These are phyloP conservation scores for Equus quagga DNA, from an alignment of 2,113 vertebrate genomes.

Conservation along the genomic window DNA sequence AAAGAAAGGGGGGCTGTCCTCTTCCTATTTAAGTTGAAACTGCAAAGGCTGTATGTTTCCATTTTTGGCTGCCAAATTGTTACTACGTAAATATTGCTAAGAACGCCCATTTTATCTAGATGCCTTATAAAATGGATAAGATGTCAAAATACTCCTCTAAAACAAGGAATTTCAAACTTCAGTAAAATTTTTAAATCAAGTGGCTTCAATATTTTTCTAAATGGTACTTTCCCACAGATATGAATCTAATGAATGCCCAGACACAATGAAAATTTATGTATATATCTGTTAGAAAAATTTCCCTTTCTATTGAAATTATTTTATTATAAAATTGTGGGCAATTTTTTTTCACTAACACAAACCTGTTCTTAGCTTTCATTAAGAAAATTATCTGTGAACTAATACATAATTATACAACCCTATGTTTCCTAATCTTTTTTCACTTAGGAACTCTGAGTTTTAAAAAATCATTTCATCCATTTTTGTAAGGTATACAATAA, in stretches of 20 bases:
- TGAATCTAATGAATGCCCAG: not conserved
- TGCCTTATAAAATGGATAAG: not conserved
- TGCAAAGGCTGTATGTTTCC: not conserved
- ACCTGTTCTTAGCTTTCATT: not conserved
- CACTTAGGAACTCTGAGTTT: not conserved
- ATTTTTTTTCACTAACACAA: not conserved
- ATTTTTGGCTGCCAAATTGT: not conserved
- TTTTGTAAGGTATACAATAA: constrained; percentile 12
- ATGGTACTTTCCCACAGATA: not conserved
- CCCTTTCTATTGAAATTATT: not conserved
- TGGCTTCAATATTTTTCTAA: not conserved
- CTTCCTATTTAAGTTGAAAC: not conserved
- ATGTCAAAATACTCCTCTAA: constrained; percentile 1
- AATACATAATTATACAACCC: not conserved
- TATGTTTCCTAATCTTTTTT: not conserved
- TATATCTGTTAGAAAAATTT: not conserved
- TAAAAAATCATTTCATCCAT: not conserved
- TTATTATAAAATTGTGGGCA: not conserved
- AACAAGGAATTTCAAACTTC: not conserved
- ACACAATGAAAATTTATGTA: not conserved
- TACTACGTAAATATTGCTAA: not conserved
- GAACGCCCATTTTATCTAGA: not conserved
- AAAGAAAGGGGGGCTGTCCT: not conserved
- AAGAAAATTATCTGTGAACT: not conserved
- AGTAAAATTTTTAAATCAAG: not conserved